phyloP scores from a whole-genome alignment of 1,140 invertebrate species.

The Drosophila aff. region DNA sequence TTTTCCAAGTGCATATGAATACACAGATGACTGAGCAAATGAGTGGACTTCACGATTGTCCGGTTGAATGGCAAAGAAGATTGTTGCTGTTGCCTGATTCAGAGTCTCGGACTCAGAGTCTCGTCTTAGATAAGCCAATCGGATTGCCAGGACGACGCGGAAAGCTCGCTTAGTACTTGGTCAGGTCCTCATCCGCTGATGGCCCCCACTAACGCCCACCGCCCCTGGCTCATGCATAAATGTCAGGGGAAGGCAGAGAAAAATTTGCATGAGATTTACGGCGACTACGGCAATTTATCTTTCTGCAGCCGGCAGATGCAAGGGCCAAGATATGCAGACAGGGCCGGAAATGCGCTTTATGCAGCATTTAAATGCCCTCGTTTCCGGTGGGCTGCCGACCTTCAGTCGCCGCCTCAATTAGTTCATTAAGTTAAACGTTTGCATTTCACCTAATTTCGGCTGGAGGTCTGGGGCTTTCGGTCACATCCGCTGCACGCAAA shows the following conservation, averaged over 20 bases:
- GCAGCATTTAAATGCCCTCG: constrained; percentile 71
- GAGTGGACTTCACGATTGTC: constrained; percentile 53
- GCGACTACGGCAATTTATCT: constrained; percentile 70
- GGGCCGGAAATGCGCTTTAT: constrained; percentile 70
- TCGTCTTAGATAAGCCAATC: constrained; percentile 46
- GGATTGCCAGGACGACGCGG: constrained; percentile 44
- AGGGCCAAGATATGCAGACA: constrained; percentile 26
- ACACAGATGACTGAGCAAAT: constrained; percentile 55
- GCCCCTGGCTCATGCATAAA: constrained; percentile 50
- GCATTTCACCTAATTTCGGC: constrained; percentile 81
- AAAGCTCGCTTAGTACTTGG: constrained; percentile 15
- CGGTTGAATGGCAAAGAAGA: constrained; percentile 37
- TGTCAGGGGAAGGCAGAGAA: constrained; percentile 41
- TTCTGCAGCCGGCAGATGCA: constrained; percentile 48
- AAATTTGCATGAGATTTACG: constrained; percentile 67
- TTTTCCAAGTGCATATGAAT: constrained; percentile 16
- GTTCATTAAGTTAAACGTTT: constrained; percentile 83
- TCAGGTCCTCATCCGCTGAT: constrained; percentile 3
- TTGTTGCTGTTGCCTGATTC: constrained; percentile 14
- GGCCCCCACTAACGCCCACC: background rate
- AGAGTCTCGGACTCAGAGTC: background rate
- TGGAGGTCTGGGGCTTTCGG: constrained; percentile 45
- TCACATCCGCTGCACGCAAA: constrained; percentile 68
- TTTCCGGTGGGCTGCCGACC: constrained; percentile 71
- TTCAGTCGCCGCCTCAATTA: constrained; percentile 78